These are phyloP conservation scores for Eulemur albifrons DNA, from an alignment of 2,797 vertebrate genomes.

Conservation along the genomic window DNA sequence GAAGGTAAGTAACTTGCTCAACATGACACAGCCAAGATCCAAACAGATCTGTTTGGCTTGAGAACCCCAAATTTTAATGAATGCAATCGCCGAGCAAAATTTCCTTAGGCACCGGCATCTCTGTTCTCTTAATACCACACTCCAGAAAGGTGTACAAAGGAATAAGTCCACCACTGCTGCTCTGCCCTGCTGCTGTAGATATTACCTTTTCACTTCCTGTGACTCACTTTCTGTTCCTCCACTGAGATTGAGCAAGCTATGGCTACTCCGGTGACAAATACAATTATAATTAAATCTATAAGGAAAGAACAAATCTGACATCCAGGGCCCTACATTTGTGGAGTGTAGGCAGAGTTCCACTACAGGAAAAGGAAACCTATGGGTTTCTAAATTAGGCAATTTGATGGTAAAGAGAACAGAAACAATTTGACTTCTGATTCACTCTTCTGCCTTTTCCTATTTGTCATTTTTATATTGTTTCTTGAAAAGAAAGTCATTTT, in stretches of 20 bases:
- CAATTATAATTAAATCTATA: neutral
- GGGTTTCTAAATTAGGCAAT: neutral
- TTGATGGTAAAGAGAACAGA: neutral
- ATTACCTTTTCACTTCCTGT: neutral
- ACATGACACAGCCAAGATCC: neutral
- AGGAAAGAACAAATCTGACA: neutral
- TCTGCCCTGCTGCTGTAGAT: neutral
- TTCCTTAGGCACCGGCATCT: neutral
- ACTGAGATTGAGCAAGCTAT: neutral
- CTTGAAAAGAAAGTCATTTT: neutral
- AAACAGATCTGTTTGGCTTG: neutral
- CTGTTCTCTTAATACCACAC: neutral
- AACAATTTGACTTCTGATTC: neutral
- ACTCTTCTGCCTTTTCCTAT: too few species aligned
- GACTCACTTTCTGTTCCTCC: neutral
- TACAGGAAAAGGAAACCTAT: neutral
- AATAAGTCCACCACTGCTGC: neutral
- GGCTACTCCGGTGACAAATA: neutral
- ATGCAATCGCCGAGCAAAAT: neutral
- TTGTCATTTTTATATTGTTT: neutral
- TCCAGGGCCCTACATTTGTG: neutral
- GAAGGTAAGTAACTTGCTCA: neutral
- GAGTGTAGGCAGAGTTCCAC: neutral
- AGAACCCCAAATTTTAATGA: neutral
- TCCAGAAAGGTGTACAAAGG: neutral